Conservation (phyloP, 2,888 invertebrate genomes). For the Andrena chrysosceles region DNA sequence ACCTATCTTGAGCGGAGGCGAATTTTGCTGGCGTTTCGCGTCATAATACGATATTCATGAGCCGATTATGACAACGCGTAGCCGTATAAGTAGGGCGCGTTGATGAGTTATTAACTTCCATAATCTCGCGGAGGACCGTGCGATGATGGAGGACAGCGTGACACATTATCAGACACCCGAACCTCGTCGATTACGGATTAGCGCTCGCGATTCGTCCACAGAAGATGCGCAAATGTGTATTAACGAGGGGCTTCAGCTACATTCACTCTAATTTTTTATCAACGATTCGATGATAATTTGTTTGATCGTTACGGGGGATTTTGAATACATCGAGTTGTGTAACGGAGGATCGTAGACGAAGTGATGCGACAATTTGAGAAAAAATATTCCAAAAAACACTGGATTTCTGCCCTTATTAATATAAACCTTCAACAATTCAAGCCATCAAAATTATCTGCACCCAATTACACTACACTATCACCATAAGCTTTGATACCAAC, state of each 20-base stretch:
- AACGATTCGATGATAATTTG: conserved; percentile 45
- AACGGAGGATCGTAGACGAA: neutral
- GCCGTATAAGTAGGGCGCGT: conserved; percentile 62
- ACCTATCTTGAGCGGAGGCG: conserved; percentile 53
- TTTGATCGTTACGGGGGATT: conserved; percentile 20
- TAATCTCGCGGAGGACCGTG: conserved; percentile 62
- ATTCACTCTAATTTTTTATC: conserved; percentile 26
- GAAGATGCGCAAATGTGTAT: conserved; percentile 34
- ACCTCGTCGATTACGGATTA: conserved; percentile 60
- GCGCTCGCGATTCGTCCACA: conserved; percentile 50
- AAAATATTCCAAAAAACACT: too few species aligned
- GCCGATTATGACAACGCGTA: conserved; percentile 65
- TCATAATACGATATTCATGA: conserved; percentile 72
- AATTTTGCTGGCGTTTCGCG: conserved; percentile 63
- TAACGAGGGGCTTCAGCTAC: conserved; percentile 11
- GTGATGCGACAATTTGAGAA: neutral
- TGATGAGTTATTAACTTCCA: conserved; percentile 72
- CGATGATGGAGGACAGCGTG: conserved; percentile 33
- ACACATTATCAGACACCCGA: conserved; percentile 52
- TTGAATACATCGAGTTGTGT: neutral
- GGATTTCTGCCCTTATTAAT: too few species aligned
- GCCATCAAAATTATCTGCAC: too few species aligned
- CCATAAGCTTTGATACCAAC: too few species aligned
- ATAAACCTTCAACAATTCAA: too few species aligned
- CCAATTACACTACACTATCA: too few species aligned